A percentile compares a stretch with the other conserved stretches of the same genome.
These are phyloP conservation scores for Grallaria varia DNA, from an alignment of 2,113 vertebrate species.

Conservation along the genomic window DNA sequence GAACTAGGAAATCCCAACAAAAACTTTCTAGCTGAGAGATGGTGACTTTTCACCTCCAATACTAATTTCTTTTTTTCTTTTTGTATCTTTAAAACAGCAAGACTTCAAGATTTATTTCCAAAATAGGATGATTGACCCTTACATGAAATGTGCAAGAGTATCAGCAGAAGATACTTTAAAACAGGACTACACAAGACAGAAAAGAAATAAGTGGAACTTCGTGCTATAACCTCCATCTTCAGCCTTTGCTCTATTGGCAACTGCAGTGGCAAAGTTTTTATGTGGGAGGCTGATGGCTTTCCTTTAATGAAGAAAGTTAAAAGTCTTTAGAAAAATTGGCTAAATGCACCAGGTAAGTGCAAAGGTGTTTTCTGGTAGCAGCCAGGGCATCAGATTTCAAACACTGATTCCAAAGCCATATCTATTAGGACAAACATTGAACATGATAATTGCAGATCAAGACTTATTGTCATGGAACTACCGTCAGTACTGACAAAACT, in stretches of 20 bases:
- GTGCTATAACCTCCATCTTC: not conserved
- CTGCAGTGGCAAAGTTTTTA: not conserved
- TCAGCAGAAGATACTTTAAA: not conserved
- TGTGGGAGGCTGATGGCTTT: not conserved
- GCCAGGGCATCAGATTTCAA: not conserved
- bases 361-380: not conserved
- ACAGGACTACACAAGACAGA: not conserved
- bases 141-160: not conserved
- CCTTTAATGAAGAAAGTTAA: not conserved
- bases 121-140: not conserved
- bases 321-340: not conserved
- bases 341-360: not conserved
- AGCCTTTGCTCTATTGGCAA: not conserved
- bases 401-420: not conserved
- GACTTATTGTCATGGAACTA: not conserved
- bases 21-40: not conserved
- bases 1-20: not conserved
- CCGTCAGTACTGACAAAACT: not conserved
- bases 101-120: not conserved
- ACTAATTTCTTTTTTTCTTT: not conserved
- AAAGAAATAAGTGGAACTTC: not conserved
- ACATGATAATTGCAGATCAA: not conserved
- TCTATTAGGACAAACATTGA: not conserved
- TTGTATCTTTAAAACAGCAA: not conserved
- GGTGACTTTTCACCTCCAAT: not conserved